Percentiles rank a stretch among this genome's conserved stretches.
These are phyloP conservation scores for Coenonympha glycerion DNA, from an alignment of 2,888 invertebrate species.

Conservation along the genomic window DNA sequence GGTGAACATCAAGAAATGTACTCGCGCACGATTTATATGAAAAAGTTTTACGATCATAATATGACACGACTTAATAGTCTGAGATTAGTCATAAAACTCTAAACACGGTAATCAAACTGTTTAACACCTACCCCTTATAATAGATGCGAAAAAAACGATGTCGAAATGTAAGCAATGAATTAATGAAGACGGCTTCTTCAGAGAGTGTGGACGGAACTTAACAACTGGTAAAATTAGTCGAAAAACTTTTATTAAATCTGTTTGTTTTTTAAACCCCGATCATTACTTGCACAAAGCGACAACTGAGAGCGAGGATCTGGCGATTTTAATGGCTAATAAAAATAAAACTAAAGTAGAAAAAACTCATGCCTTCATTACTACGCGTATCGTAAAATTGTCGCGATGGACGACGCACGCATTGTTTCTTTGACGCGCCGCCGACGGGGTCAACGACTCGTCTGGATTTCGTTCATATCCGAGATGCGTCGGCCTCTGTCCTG, in stretches of 20 bases:
- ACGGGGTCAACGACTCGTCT: slow-evolving; percentile 67
- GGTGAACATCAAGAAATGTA: no score
- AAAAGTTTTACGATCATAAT: slow-evolving; percentile 10
- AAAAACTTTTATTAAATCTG: no score
- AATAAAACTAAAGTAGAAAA: slow-evolving; percentile 22
- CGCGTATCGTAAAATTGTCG: slow-evolving; percentile 34
- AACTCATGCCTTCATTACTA: slow-evolving; percentile 30
- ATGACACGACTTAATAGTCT: slow-evolving; percentile 4
- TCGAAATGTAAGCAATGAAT: slow-evolving; percentile 10
- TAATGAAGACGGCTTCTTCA: slow-evolving; percentile 9
- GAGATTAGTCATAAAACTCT: slow-evolving; percentile 19
- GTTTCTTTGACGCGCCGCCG: slow-evolving; percentile 69
- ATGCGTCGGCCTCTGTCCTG: slow-evolving; percentile 25
- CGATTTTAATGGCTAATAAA: slow-evolving; percentile 25
- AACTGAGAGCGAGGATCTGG: slow-evolving; percentile 14
- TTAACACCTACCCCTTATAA: slow-evolving; percentile 10
- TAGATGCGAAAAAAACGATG: slow-evolving; percentile 7
- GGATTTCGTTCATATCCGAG: slow-evolving; percentile 68
- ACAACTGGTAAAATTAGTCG: no score
- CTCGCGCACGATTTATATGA: slow-evolving; percentile 6
- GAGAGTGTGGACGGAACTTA: slow-evolving; percentile 2
- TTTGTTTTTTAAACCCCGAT: slow-evolving; percentile 7
- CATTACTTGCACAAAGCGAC: slow-evolving; percentile 9
- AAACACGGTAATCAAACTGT: slow-evolving; percentile 19
- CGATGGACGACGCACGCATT: slow-evolving; percentile 50